These are phyloP conservation scores for Acinonyx jubatus DNA, from an alignment of 2,113 vertebrate genomes.

Conservation along the genomic window DNA sequence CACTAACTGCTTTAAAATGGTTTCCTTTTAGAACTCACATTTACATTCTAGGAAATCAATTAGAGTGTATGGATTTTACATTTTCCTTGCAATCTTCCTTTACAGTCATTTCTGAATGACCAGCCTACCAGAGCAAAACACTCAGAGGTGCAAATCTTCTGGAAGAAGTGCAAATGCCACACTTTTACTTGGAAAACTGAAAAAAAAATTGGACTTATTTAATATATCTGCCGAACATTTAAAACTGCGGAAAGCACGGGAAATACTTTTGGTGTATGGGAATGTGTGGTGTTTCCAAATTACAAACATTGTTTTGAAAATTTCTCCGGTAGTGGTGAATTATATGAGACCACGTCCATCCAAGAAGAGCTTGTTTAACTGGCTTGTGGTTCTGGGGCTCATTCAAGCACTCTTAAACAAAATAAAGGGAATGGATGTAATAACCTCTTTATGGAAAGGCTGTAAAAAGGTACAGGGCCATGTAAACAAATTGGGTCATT, in stretches of 20 bases:
- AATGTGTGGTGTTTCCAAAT: constrained; percentile 80
- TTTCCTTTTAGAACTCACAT: constrained; percentile 61
- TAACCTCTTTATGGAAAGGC: constrained; percentile 87
- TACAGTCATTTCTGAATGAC: not conserved
- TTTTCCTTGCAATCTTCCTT: not conserved
- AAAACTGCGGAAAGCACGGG: constrained; percentile 74
- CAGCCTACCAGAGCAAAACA: not conserved
- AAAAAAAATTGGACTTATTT: constrained; percentile 71
- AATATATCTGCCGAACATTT: constrained; percentile 60
- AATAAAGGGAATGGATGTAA: constrained; percentile 87
- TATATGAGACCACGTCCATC: constrained; percentile 83
- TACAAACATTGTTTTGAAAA: constrained; percentile 79
- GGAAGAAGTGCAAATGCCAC: constrained; percentile 49
- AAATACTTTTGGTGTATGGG: constrained; percentile 82
- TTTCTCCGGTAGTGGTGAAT: constrained; percentile 82
- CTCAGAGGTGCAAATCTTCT: constrained; percentile 51
- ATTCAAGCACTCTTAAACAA: constrained; percentile 84
- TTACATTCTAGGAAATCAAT: constrained; percentile 59
- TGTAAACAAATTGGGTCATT: constrained; percentile 89
- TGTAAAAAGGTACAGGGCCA: constrained; percentile 83
- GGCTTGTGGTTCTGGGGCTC: constrained; percentile 85
- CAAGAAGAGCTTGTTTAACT: constrained; percentile 82
- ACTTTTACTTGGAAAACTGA: constrained; percentile 62
- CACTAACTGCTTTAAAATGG: constrained; percentile 72
- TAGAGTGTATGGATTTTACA: constrained; percentile 42